A percentile compares a stretch with the other conserved stretches of the same genome.
Conservation (phyloP, 2,797 vertebrate species). For the Paguma larvata region DNA sequence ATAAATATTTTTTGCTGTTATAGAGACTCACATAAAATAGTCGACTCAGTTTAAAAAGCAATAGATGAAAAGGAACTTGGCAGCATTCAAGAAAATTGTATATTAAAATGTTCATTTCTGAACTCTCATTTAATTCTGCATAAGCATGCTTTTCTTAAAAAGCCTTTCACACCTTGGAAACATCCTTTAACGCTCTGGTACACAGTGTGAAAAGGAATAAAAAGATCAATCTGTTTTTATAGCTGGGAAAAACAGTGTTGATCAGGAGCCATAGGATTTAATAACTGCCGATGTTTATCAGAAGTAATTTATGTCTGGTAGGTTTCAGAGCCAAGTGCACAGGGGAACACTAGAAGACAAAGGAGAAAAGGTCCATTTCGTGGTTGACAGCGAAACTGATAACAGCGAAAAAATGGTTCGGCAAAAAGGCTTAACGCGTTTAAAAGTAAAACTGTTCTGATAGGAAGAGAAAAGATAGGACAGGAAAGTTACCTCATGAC, state of each 20-base stretch:
- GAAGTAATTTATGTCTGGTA: slow-evolving; percentile 28
- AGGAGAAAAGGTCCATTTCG: not conserved
- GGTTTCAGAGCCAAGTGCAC: not conserved
- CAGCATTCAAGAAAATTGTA: not conserved
- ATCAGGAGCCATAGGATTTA: slow-evolving; percentile 43
- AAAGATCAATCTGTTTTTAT: slow-evolving; percentile 30
- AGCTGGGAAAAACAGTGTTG: slow-evolving; percentile 33
- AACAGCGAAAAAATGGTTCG: not conserved
- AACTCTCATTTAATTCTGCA: slow-evolving; percentile 38
- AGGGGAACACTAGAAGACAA: not conserved
- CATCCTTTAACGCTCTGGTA: not conserved
- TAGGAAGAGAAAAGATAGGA: not conserved
- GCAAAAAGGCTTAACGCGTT: slow-evolving; percentile 2
- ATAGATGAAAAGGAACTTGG: not conserved
- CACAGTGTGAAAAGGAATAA: not conserved
- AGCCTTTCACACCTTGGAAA: not conserved
- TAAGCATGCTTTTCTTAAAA: not conserved
- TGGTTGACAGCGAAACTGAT: not conserved
- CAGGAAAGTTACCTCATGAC: not conserved
- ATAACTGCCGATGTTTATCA: slow-evolving; percentile 16
- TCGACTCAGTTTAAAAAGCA: not conserved
- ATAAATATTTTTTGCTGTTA: not conserved
- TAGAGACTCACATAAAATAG: not conserved
- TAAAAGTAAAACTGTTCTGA: slow-evolving; percentile 35
- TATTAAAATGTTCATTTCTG: not conserved